A percentile compares a stretch with the other conserved stretches of the same genome.
phyloP scores from a whole-genome alignment of 2,797 vertebrate species.

The Poecilia picta region DNA sequence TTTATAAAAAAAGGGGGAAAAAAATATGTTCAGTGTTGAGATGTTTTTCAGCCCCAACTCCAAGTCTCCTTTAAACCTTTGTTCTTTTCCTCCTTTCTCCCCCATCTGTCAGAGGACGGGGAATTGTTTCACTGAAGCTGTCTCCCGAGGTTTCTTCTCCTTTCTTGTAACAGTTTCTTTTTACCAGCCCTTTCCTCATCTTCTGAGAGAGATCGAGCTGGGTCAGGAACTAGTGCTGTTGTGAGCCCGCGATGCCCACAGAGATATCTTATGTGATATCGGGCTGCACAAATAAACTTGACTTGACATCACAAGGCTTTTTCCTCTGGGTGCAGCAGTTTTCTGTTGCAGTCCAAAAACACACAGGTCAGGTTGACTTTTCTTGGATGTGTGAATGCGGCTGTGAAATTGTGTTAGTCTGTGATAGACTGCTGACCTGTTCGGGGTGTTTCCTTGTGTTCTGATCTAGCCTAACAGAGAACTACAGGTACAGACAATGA shows the following conservation, averaged over 20 bases:
- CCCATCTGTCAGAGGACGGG: constrained; percentile 29
- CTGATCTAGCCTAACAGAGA: constrained; percentile 21
- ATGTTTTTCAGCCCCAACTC: constrained; percentile 12
- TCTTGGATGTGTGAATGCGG: constrained; percentile 44
- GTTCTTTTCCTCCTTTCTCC: constrained; percentile 8
- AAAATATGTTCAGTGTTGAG: not conserved
- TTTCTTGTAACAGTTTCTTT: constrained; percentile 33
- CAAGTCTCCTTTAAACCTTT: constrained; percentile 4
- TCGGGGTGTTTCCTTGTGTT: constrained; percentile 21
- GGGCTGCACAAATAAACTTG: constrained; percentile 64
- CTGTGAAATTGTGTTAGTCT: constrained; percentile 48
- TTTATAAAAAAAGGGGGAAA: not conserved
- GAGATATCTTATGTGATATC: constrained; percentile 60
- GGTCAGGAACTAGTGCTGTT: constrained; percentile 31
- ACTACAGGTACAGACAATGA: constrained; percentile 21
- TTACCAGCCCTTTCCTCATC: constrained; percentile 30
- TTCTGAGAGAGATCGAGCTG: constrained; percentile 31
- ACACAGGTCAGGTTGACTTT: constrained; percentile 52
- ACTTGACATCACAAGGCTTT: constrained; percentile 65
- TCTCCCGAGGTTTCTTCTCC: constrained; percentile 37
- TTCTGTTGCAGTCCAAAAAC: constrained; percentile 48
- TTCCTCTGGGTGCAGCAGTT: constrained; percentile 53
- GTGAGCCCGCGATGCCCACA: constrained; percentile 46
- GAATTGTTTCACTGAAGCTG: constrained; percentile 23
- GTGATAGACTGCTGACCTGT: constrained; percentile 37